These are phyloP conservation scores for Elaphurus davidianus DNA, from an alignment of 2,113 vertebrate genomes.

Conservation along the genomic window DNA sequence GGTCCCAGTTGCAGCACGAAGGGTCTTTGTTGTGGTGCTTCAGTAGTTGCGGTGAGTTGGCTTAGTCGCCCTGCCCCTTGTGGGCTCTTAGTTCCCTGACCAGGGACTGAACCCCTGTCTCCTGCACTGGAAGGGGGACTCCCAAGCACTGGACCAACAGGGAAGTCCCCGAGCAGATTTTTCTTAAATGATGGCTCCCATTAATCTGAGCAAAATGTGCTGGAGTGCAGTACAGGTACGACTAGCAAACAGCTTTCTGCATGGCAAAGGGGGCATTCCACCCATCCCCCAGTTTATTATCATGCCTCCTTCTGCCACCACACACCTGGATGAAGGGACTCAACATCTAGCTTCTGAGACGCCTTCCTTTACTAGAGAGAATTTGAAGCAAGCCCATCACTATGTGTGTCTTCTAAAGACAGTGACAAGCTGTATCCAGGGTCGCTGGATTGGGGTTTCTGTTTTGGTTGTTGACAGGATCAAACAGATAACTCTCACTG, in stretches of 20 bases:
- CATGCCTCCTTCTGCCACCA: neutral
- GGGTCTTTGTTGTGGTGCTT: neutral
- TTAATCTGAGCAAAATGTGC: neutral
- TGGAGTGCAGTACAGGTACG: fast-evolving
- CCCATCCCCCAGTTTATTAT: neutral
- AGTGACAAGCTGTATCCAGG: neutral
- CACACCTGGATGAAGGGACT: neutral
- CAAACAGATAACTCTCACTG: neutral
- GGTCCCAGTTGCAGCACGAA: neutral
- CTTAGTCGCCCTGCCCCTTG: neutral
- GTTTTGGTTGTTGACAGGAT: conserved; percentile 3
- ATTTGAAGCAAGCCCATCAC: neutral
- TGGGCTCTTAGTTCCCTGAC: neutral
- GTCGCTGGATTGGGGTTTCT: neutral
- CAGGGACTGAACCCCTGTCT: neutral
- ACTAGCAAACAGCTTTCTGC: neutral
- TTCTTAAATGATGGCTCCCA: neutral
- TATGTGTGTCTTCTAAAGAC: neutral
- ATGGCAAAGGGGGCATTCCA: fast-evolving
- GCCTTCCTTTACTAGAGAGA: neutral
- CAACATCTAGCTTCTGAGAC: neutral
- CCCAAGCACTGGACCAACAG: neutral
- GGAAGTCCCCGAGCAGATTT: neutral
- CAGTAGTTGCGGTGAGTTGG: neutral
- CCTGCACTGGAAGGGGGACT: neutral